Evolutionary conservation across 2,888 invertebrate species (phyloP).

Genomic region (Cantharis rufa): DNA sequence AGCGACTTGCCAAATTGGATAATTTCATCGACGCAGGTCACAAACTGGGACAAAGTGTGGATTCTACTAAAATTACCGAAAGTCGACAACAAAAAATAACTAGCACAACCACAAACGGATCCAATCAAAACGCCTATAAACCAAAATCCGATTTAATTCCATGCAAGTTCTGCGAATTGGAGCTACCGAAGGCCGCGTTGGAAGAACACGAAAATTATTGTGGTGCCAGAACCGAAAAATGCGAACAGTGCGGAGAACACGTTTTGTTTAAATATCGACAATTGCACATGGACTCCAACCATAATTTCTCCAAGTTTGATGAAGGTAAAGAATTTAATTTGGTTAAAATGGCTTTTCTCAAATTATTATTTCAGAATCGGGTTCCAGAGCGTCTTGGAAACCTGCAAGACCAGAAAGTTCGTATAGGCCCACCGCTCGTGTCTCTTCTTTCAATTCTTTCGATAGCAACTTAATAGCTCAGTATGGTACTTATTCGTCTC

Average conservation of each 20-base stretch:
- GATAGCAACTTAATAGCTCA: not conserved
- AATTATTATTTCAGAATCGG: not conserved
- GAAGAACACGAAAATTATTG: slow-evolving; percentile 71
- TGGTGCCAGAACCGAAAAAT: slow-evolving; percentile 72
- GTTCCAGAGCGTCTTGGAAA: not conserved
- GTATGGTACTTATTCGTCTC: not conserved
- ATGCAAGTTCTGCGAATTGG: slow-evolving; percentile 71
- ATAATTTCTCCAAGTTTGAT: slow-evolving; percentile 65
- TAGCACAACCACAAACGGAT: not conserved
- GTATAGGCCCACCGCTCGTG: not conserved
- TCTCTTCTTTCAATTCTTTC: not conserved
- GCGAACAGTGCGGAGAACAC: slow-evolving; percentile 68
- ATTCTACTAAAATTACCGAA: not conserved
- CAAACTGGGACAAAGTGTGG: not conserved
- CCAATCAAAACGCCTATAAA: not conserved
- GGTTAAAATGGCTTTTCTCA: not conserved
- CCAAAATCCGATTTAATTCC: slow-evolving; percentile 50
- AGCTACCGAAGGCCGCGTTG: slow-evolving; percentile 64
- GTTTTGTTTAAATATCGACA: slow-evolving; percentile 72
- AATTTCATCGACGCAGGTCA: slow-evolving; percentile 13
- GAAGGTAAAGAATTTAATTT: slow-evolving; percentile 57
- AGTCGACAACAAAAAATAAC: not conserved
- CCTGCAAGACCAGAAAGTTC: not conserved
- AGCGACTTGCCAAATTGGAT: slow-evolving; percentile 26
- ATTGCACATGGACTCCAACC: slow-evolving; percentile 67